Base-by-base conservation (phyloP, 2,797 vertebrate genomes). In the Sebastes taczanowskii region DNA sequence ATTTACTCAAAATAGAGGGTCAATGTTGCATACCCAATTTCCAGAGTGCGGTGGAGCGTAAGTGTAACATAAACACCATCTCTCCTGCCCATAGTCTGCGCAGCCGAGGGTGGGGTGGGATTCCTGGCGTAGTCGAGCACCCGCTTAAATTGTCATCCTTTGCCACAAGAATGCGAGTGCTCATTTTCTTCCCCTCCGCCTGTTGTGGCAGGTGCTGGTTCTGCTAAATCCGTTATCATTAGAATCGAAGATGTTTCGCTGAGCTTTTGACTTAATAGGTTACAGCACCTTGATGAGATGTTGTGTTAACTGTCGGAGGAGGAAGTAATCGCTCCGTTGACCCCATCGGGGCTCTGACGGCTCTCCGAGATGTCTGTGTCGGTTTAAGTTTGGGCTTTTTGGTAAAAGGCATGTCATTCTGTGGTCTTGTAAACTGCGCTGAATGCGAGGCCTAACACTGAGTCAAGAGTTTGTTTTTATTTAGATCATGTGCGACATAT, bases 21-120 rank as follows among this genome's bases (percentile, higher is more conserved):
- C 93, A 94, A 92, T 94, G 94, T 93, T 94, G 94, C 94, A 95
- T 94, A 95, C 94, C 89, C 94, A 95, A 94, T 95, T 95, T 95
- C 94, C 92, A 94, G 86, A 89, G 92, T 93, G 95, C 82, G 91
- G 91, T 93, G 92, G 91, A 94, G 92, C 91, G 85, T 93, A 94
- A 95, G 94, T 94, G 93, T 93, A 95, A 96, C 91, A 91, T 95
- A 96, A 96, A 96, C 94, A 95, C 92, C 85, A 92, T 92, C 91
- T 94, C 93, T 91, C 89, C 92, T 89, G 91, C 88, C 92, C 88
- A 86, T 91, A 92, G 91, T 89, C 89, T 90, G 83, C 80, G 78
- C 86, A 83, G 92, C 90, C 9, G 88, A 93, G 94, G 95, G 94
- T 80, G 94, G 95, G 94, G 94, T 93, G 93, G 94, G 95, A 96